These are phyloP conservation scores for Pipa parva DNA, from an alignment of 2,113 vertebrate genomes.

Conservation along the genomic window DNA sequence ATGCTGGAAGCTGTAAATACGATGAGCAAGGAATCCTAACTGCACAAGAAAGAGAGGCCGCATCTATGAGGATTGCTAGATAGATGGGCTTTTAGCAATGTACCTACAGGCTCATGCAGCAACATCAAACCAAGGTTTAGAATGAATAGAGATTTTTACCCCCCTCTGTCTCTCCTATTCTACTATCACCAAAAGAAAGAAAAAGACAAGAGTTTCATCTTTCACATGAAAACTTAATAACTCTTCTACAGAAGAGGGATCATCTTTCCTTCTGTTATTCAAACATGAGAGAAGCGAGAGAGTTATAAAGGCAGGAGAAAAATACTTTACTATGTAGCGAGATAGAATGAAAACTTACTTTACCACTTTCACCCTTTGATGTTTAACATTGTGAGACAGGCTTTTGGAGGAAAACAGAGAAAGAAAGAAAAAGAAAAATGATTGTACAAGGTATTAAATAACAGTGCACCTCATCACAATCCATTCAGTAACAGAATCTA, in stretches of 20 bases:
- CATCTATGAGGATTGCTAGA: neutral
- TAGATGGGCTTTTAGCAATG: conserved; percentile 2
- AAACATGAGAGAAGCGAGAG: conserved; percentile 31
- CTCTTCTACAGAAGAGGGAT: conserved; percentile 33
- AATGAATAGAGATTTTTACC: conserved; percentile 33
- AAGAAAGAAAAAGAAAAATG: neutral
- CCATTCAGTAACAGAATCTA: conserved; percentile 33
- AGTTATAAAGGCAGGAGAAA: conserved; percentile 21
- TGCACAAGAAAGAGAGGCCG: neutral
- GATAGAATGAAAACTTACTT: conserved; percentile 13
- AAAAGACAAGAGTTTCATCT: conserved; percentile 36
- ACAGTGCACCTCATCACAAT: conserved; percentile 21
- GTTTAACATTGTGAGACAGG: conserved; percentile 14
- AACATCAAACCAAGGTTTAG: conserved; percentile 23
- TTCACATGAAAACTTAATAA: conserved; percentile 44
- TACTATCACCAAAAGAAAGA: conserved; percentile 35
- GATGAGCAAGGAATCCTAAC: neutral
- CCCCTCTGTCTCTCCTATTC: conserved; percentile 24
- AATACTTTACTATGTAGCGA: conserved; percentile 35
- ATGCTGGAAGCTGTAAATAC: neutral
- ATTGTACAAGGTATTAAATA: conserved; percentile 19
- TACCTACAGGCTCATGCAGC: conserved; percentile 22
- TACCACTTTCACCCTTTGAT: conserved; percentile 30
- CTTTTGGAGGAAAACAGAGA: neutral
- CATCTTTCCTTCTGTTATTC: conserved; percentile 31